Conservation (phyloP, 53 echinoderm and acorn worm species). For the Glandiceps talaboti region DNA sequence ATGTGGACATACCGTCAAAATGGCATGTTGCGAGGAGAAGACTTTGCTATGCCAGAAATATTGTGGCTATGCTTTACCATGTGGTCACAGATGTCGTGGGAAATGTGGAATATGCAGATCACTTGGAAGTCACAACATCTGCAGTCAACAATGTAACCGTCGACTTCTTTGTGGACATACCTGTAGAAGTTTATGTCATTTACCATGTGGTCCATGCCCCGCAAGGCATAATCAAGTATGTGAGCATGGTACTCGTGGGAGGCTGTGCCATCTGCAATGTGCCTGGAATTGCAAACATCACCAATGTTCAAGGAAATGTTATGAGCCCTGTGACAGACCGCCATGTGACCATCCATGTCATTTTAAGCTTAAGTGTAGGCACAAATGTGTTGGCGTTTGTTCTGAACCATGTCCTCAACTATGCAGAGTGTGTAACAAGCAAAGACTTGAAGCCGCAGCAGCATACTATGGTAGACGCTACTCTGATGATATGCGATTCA, state of each 20-base stretch:
- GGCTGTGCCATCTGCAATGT: slow-evolving; percentile 46
- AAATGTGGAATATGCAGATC: slow-evolving; percentile 56
- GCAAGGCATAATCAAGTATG: slow-evolving; percentile 11
- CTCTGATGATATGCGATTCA: too few relatives aligned
- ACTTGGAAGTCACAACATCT: slow-evolving; percentile 51
- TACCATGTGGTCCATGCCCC: slow-evolving; percentile 7
- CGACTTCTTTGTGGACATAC: slow-evolving; percentile 74
- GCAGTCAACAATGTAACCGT: slow-evolving; percentile 45
- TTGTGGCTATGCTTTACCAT: slow-evolving; percentile 28
- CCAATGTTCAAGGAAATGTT: slow-evolving; percentile 45
- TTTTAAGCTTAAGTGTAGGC: slow-evolving; percentile 48
- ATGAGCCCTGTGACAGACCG: slow-evolving; percentile 49
- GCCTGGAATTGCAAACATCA: slow-evolving; percentile 66
- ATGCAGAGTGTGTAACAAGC: slow-evolving; percentile 54
- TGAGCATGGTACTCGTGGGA: slow-evolving; percentile 17
- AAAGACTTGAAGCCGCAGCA: slow-evolving; percentile 60
- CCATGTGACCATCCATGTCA: slow-evolving; percentile 52
- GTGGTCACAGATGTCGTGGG: slow-evolving; percentile 57
- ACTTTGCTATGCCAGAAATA: slow-evolving; percentile 30
- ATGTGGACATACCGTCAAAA: slow-evolving; percentile 15
- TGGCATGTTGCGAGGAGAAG: slow-evolving; percentile 6
- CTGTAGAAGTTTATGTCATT: slow-evolving; percentile 42
- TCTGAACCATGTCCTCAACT: slow-evolving; percentile 64
- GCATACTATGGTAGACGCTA: slow-evolving; percentile 52
- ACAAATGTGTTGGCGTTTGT: slow-evolving; percentile 80